Conservation (phyloP, 1,140 invertebrate genomes). For the Scaptodrosophila lebanonensis region DNA sequence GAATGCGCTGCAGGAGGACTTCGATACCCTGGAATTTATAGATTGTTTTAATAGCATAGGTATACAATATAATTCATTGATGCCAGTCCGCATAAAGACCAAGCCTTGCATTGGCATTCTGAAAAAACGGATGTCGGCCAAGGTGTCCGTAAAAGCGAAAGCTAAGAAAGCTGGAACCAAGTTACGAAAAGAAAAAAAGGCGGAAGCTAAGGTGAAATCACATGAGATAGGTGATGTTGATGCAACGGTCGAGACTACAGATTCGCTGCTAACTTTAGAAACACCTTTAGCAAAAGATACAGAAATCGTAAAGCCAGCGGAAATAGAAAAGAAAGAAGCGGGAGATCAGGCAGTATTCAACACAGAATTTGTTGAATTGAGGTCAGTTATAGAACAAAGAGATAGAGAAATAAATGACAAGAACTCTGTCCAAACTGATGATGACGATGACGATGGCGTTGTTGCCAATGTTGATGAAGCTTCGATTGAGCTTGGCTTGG, state of each 20-base stretch:
- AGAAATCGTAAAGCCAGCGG: conserved; percentile 41
- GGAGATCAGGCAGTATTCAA: conserved; percentile 45
- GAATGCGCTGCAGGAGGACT: conserved; percentile 84
- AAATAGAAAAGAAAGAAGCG: conserved; percentile 43
- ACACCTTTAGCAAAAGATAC: neutral
- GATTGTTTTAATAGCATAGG: conserved; percentile 89
- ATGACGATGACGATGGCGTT: conserved; percentile 56
- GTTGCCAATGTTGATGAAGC: conserved; percentile 50
- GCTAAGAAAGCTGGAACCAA: conserved; percentile 5
- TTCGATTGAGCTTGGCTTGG: conserved; percentile 34
- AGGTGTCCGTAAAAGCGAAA: neutral
- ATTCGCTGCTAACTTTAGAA: too few relatives aligned
- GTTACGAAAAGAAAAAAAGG: conserved; percentile 3
- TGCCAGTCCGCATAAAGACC: conserved; percentile 88
- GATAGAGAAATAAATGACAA: neutral
- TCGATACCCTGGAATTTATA: conserved; percentile 85
- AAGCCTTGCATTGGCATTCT: conserved; percentile 88
- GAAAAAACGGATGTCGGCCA: conserved; percentile 77
- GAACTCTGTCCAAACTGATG: conserved; percentile 1
- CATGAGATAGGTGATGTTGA: conserved; percentile 33
- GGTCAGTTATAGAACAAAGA: conserved; percentile 1
- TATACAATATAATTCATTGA: conserved; percentile 86
- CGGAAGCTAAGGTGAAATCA: conserved; percentile 27
- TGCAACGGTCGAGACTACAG: neutral
- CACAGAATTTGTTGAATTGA: conserved; percentile 11